These are phyloP conservation scores for Coluber constrictor DNA, from an alignment of 2,797 vertebrate genomes.

Conservation along the genomic window DNA sequence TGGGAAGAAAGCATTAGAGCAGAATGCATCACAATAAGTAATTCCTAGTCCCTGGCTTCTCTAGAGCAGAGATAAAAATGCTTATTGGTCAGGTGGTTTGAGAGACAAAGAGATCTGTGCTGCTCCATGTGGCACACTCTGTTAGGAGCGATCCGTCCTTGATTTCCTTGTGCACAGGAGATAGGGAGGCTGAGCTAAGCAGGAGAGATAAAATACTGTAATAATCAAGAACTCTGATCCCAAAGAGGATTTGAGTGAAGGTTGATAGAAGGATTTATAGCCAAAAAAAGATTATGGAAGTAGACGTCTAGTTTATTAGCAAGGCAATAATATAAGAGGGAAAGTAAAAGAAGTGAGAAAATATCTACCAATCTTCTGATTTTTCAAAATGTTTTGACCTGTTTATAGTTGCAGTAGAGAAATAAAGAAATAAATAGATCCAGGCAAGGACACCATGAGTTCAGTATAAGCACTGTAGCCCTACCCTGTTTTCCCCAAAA, in stretches of 20 bases:
- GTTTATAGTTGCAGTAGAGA: neutral
- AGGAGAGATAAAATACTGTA: neutral
- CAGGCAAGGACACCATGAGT: neutral
- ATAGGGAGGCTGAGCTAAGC: neutral
- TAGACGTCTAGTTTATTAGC: neutral
- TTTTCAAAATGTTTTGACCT: neutral
- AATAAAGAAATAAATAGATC: neutral
- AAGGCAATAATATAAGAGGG: neutral
- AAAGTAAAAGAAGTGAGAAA: neutral
- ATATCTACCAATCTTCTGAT: neutral
- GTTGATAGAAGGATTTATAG: neutral
- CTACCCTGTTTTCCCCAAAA: neutral
- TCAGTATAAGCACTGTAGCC: neutral
- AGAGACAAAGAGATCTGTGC: neutral
- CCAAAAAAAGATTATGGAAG: no score
- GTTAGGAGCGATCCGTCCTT: neutral
- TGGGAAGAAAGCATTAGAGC: neutral
- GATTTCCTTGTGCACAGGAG: neutral
- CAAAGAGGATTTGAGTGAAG: neutral
- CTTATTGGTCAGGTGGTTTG: neutral
- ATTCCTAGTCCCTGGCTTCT: neutral
- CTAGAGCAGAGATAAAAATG: neutral
- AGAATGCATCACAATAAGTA: neutral
- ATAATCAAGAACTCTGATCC: neutral
- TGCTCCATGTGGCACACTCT: no score